Evolutionary conservation across 2,797 vertebrate species (phyloP), one percentile per base, ranked within the genome.

Genomic region (Danio choprae): DNA sequence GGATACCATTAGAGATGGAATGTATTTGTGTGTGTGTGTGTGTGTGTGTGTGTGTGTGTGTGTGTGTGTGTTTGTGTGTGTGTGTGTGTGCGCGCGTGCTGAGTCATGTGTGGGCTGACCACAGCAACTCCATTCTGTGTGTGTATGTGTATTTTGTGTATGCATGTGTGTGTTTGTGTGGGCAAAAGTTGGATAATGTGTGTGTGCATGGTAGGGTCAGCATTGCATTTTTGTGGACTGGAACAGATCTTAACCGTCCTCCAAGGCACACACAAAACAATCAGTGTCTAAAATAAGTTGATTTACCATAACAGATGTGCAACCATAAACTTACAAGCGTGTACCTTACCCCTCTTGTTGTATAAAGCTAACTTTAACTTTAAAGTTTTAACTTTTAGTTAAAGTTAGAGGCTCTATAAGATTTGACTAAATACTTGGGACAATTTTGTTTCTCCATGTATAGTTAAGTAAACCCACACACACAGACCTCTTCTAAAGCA

Each of bases 41-140:
- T 50, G 48, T 50, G n/a, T 70, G 73, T 65, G 18, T 38, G 68
- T 51, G 12, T 65, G 77, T 64, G n/a, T 43, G 58, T 56, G 51
- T 43, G 51, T 43, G 36, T 38, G 36, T 63, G 40, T 18, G 18
- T n/a, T 29, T 65, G 81, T 70, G 16, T 36, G 70, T 46, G 18
- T 71, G 65, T 44, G 48, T 65, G 75, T 78, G 75, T 74, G 53
- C 60, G 22, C 67, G 36, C 58, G 55, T 74, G 58, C 73, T 80
- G 82, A 83, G 81, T 85, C 84, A 83, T 78, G 63, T 70, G 68
- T 73, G 72, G 63, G 60, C 70, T 83, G 81, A 81, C 77, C 80
- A 69, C 73, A 82, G 77, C 44, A 74, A 79, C 69, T 62, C 40
- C 18, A 20, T 68, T 63, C 44, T 73, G 46, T 74, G 12, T 50